Evolutionary conservation across 2,888 invertebrate genomes (phyloP), one percentile per base, ranked within the genome.

Genomic region (Hartigia nigra): DNA sequence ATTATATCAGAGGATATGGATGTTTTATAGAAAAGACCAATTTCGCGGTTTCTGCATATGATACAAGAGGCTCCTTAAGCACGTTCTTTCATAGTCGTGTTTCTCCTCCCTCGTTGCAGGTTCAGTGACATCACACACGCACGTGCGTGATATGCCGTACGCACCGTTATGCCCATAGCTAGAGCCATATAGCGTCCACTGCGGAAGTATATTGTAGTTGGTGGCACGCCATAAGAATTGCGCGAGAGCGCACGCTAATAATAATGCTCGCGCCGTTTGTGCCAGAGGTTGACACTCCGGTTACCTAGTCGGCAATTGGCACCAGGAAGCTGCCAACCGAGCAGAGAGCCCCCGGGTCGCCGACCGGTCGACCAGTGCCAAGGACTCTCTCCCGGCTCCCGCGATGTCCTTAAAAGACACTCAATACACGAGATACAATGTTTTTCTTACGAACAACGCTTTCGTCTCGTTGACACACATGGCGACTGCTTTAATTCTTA

Each of bases 51-150:
- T 72, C 72, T 12, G 12, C 14, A 14, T 14, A 72, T 14, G 72
- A 72, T 23, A 55, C 39, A 2, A 14, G 39, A 31, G 72, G 5
- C 72, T 3, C 5, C 39, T 72, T 31, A 12, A 9, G 72, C 31
- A 34, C 72, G 72, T 55, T 14, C 72, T 1, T 1, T 4, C 34
- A 34, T 34, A 1, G 72, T 14, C 72, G 72, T 32, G 72, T 72
- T 72, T 55, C 39, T 55, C 39, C 78, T 55, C 70, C 77, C 78
- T 76, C 82, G 83, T 80, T 84, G 84, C 88, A 91, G 86, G 91
- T 91, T 91, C 91, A 91, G 91, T 91, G 91, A 91, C 91, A 91
- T 91, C 88, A 87, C 87, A 88, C 87, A 90, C 88, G 90, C 89
- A 87, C 86, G 87, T 91, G 90, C 91, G 90, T 91, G 91, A 91